Conservation (phyloP, 2,888 invertebrate genomes). For the Notocelia uddmanniana region DNA sequence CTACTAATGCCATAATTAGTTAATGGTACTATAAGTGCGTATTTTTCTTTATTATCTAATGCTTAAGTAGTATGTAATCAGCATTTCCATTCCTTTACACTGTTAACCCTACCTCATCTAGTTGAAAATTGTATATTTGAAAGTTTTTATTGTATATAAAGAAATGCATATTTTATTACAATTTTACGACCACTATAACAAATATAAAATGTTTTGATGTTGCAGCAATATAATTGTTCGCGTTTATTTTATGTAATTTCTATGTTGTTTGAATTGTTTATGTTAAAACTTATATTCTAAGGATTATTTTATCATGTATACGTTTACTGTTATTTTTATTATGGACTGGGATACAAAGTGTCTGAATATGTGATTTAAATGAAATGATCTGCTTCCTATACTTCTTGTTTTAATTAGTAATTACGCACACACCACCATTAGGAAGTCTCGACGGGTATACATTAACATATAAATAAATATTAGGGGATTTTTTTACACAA, state of each 20-base stretch:
- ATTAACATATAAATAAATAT: no score
- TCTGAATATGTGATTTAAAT: constrained; percentile 39
- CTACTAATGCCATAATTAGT: background rate
- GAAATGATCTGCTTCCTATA: constrained; percentile 17
- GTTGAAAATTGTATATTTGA: constrained; percentile 16
- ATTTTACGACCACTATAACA: constrained; percentile 17
- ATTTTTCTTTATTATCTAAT: no score
- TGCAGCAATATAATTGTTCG: constrained; percentile 41
- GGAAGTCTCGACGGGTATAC: background rate
- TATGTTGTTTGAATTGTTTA: constrained; percentile 11
- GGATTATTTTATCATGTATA: constrained; percentile 25
- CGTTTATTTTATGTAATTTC: constrained; percentile 10
- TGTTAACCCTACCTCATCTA: constrained; percentile 35
- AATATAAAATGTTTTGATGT: constrained; percentile 18
- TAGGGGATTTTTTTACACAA: no score
- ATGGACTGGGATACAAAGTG: constrained; percentile 37
- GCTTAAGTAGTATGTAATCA: background rate
- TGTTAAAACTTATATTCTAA: constrained; percentile 21
- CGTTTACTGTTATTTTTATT: constrained; percentile 24
- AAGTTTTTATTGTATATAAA: constrained; percentile 13
- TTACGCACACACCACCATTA: background rate
- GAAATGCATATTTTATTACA: constrained; percentile 21
- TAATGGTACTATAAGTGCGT: background rate
- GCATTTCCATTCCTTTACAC: constrained; percentile 14
- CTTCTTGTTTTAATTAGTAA: constrained; percentile 10